Evolutionary conservation across 37 sponge, comb jelly and placozoan genomes (phyloP), one percentile per base, ranked within the genome.

Genomic region (Halisarca cf. caerulea): DNA sequence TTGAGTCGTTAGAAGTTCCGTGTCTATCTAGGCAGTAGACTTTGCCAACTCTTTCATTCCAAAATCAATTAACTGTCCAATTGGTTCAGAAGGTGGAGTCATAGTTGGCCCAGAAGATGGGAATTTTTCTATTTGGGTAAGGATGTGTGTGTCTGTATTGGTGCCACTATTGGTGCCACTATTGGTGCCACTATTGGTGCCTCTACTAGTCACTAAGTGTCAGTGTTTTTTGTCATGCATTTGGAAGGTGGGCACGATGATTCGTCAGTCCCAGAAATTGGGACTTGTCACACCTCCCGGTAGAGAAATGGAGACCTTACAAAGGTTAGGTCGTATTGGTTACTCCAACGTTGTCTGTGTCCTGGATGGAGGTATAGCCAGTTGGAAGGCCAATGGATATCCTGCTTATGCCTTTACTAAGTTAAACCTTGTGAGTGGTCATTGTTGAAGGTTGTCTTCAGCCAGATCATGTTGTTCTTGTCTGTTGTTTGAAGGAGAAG

Each of bases 121-220:
- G 18, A 95, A 95, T 81, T 95, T 95, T 84, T 85, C 90, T 35
- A 92, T 95, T 18, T 94, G 94, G 94, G 94, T 93, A 59, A 82
- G 92, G 11, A 9, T 74, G 77, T 74, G 38, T 20, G 57, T 55
- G 57, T 11, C 57, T 20, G 17, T 20, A 17, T 11, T 55, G 17
- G 17, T 55, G 57, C 17, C 17, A 55, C 57, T 17, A 55, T 11
- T 55, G 17, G 17, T 55, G 57, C 17, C n/a, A 24, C 53, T 40
- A 32, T 41, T 6, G n/a, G n/a, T n/a, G n/a, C n/a, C n/a, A n/a
- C n/a, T 62, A 9, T 69, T 7, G 2, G 5, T 64, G 24, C 41
- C 55, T 8, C 33, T 45, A 23, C 11, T 42, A 53, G 17, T 30
- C 1, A 15, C 27, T 38, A 18, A 33, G 14, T 71, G n/a, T 0